These are phyloP conservation scores for Eleginops maclovinus DNA, from an alignment of 2,113 vertebrate species.

Conservation along the genomic window DNA sequence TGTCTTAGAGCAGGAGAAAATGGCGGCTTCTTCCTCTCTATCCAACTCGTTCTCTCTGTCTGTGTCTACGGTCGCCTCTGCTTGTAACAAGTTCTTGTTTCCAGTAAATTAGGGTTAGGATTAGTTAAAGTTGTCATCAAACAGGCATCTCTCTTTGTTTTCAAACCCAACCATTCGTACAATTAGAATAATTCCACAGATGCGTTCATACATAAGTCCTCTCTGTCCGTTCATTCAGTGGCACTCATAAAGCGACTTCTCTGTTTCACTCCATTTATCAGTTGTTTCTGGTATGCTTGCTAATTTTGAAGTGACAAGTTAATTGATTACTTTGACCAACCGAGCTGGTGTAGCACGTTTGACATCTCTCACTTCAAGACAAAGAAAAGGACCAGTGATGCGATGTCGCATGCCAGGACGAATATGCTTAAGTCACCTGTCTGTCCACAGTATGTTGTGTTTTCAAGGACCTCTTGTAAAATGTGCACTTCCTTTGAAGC, in stretches of 20 bases:
- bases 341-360: slow-evolving; percentile 46
- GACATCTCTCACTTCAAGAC: slow-evolving; percentile 18
- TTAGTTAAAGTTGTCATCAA: background rate
- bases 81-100: slow-evolving; percentile 3
- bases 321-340: slow-evolving; percentile 26
- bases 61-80: background rate
- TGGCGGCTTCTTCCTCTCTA: slow-evolving; percentile 46
- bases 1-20: slow-evolving; percentile 71
- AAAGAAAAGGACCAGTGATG: slow-evolving; percentile 21
- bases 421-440: slow-evolving; percentile 1
- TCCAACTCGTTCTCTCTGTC: slow-evolving; percentile 26
- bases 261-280: slow-evolving; percentile 1
- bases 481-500: background rate
- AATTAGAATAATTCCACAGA: background rate
- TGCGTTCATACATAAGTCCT: slow-evolving; percentile 1
- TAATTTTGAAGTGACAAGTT: slow-evolving; percentile 55
- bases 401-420: background rate
- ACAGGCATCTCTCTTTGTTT: background rate
- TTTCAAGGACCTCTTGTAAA: background rate
- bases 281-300: slow-evolving; percentile 32
- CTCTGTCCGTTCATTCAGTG: background rate
- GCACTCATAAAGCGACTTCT: background rate
- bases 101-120: background rate
- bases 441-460: background rate
- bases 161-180: too few species aligned